Percentiles rank a stretch among this genome's conserved stretches.
phyloP scores from a whole-genome alignment of 2,888 invertebrate species.

The Bimastos eiseni region DNA sequence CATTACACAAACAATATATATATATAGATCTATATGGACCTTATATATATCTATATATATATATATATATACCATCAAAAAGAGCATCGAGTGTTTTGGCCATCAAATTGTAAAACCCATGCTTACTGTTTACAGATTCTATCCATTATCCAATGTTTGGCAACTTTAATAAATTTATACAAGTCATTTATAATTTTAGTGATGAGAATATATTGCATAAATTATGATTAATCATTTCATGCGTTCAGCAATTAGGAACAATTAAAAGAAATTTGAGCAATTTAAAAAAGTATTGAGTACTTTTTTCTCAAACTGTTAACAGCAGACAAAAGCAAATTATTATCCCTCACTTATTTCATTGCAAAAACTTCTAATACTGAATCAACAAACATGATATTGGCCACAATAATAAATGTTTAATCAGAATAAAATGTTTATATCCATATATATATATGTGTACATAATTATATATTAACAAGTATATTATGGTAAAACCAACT shows the following conservation, averaged over 20 bases:
- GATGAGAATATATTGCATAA: not conserved
- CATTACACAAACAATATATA: not conserved
- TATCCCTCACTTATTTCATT: not conserved
- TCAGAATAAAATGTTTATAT: not conserved
- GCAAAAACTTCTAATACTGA: conserved; percentile 1
- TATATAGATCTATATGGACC: too few relatives aligned
- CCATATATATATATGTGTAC: conserved; percentile 13
- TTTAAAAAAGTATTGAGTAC: not conserved
- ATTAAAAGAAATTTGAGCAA: not conserved
- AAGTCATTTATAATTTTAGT: not conserved
- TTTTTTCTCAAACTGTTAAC: not conserved
- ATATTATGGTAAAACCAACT: not conserved
- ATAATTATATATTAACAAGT: conserved; percentile 28
- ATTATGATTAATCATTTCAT: not conserved
- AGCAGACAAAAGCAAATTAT: not conserved
- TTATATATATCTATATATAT: not conserved
- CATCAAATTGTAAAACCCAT: not conserved
- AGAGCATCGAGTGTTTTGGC: not conserved
- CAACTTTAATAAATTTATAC: not conserved
- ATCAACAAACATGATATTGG: not conserved
- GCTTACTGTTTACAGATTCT: not conserved
- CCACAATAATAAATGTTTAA: not conserved
- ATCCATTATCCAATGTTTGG: not conserved
- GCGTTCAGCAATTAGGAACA: not conserved
- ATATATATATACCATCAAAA: not conserved